Percentiles rank a stretch among this genome's conserved stretches.
Evolutionary conservation across 2,888 invertebrate genomes (phyloP).

Genomic region (Sphaerophoria taeniata): DNA sequence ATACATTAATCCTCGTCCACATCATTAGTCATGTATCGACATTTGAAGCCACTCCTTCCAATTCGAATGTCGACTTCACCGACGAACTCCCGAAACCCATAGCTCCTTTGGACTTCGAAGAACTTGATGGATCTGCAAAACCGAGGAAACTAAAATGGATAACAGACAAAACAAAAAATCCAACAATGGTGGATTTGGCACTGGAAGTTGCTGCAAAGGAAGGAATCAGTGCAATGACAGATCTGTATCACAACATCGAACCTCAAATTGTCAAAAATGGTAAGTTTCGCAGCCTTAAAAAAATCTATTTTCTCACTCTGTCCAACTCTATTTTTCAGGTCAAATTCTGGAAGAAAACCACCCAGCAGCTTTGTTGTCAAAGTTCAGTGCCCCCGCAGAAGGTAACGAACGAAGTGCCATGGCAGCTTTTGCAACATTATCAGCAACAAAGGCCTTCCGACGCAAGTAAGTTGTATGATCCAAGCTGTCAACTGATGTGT

Average conservation of each 20-base stretch:
- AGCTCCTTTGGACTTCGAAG: slow-evolving; percentile 12
- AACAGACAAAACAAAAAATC: slow-evolving; percentile 74
- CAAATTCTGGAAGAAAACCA: slow-evolving; percentile 81
- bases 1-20: slow-evolving; percentile 33
- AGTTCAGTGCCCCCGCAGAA: slow-evolving; percentile 81
- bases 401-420: slow-evolving; percentile 79
- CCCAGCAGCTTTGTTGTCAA: slow-evolving; percentile 81
- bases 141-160: slow-evolving; percentile 43
- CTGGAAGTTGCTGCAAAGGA: slow-evolving; percentile 81
- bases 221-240: slow-evolving; percentile 81
- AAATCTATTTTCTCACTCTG: slow-evolving; percentile 3
- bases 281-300: slow-evolving; percentile 67
- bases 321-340: slow-evolving; percentile 76
- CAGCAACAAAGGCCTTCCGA: slow-evolving; percentile 82
- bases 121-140: slow-evolving; percentile 10
- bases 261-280: slow-evolving; percentile 82
- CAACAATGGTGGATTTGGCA: slow-evolving; percentile 80
- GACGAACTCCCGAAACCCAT: slow-evolving; percentile 59
- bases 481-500: neutral
- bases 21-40: slow-evolving; percentile 29
- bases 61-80: slow-evolving; percentile 20
- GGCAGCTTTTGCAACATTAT: slow-evolving; percentile 82
- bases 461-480: slow-evolving; percentile 80
- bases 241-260: slow-evolving; percentile 81
- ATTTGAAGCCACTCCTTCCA: neutral